A percentile compares a stretch with the other conserved stretches of the same genome.
Evolutionary conservation across 37 sponge, comb jelly and placozoan genomes (phyloP).

Genomic region (Dysidea cf. avara): DNA sequence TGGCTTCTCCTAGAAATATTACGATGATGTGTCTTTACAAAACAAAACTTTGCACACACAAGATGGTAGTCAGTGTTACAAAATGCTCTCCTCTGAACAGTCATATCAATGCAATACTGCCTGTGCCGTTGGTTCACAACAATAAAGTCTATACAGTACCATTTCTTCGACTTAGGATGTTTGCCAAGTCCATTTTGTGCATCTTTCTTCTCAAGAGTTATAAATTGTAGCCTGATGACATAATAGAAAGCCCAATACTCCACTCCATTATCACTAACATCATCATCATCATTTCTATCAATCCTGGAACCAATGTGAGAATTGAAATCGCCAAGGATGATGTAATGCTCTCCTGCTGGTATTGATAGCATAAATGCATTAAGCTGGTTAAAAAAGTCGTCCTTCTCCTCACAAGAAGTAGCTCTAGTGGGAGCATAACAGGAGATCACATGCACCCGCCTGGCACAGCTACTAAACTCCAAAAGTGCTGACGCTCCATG

Average conservation of each 20-base stretch:
- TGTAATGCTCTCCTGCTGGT: constrained; percentile 15
- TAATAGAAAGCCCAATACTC: constrained; percentile 24
- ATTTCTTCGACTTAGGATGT: constrained; percentile 34
- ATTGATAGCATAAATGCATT: constrained; percentile 7
- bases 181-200: too few species aligned
- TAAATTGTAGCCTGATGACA: constrained; percentile 31
- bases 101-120: constrained; percentile 15
- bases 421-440: constrained; percentile 20
- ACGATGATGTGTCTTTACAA: too few species aligned
- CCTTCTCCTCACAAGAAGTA: constrained; percentile 3
- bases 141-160: constrained; percentile 33
- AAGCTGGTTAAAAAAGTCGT: constrained; percentile 6
- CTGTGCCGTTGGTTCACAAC: constrained; percentile 8
- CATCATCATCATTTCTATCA: constrained; percentile 1
- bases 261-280: constrained; percentile 11
- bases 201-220: constrained; percentile 35
- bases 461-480: not conserved
- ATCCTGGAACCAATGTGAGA: constrained; percentile 13
- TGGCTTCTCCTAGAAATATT: too few species aligned
- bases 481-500: constrained; percentile 28
- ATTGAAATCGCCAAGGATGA: constrained; percentile 13
- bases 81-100: constrained; percentile 11
- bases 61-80: constrained; percentile 38
- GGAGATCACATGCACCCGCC: constrained; percentile 8
- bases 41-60: too few species aligned